Evolutionary conservation across 2,888 invertebrate species (phyloP), one percentile per base, ranked within the genome.

Genomic region (Chrysomela aeneicollis): DNA sequence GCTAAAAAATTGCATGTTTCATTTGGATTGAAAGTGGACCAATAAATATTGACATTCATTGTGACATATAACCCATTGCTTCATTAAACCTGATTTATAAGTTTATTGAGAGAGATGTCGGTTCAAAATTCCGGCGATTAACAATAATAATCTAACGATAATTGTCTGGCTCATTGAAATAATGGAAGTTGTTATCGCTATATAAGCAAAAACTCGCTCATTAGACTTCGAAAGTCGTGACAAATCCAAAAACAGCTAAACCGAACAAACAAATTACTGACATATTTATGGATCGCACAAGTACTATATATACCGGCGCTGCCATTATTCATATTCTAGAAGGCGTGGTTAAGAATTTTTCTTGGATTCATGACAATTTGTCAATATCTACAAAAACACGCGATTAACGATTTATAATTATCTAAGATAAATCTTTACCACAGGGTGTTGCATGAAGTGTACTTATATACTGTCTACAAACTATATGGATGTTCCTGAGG

Each of bases 151-250:
- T 49, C 37, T 53, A 49, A 53, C 18, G 50, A 54, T 62, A 62
- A 62, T 65, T 59, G 51, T 21, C 58, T 32, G 12, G 54, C 59
- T 59, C 21, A 42, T 53, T 52, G 59, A 59, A 52, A 63, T 60
- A 57, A 61, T 61, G 50, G 57, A 61, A 53, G 54, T 58, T 61
- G 46, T 64, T 60, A 30, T 58, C 42, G 32, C 55, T 63, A 61
- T 66, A 63, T 63, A 63, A 60, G 60, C 37, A 46, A 66, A 63
- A 66, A 66, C 66, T 53, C 9, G 58, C 58, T 54, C 54, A 61
- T 63, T 67, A 61, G 58, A 12, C 12, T 17, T 50, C n/a, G 22
- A 63, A 59, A 60, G 58, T 58, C 55, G 51, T 47, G 60, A 63
- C 52, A 58, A 46, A 60, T 58, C 52, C 49, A 58, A 37, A 55